Evolutionary conservation across 2,888 invertebrate genomes (phyloP).

Genomic region (Dorcus hopei): DNA sequence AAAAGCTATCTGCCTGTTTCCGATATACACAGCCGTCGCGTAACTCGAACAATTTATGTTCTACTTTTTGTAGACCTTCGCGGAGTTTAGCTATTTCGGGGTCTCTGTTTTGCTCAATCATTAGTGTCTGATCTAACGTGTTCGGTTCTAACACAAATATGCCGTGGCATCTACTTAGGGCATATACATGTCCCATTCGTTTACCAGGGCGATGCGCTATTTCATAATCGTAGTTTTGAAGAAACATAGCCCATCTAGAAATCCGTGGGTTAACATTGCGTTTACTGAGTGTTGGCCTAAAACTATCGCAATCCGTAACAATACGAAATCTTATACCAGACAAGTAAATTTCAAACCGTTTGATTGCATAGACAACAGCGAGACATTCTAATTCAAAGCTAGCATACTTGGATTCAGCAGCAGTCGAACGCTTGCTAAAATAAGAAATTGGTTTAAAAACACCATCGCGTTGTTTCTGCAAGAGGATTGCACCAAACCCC

Average conservation of each 20-base stretch:
- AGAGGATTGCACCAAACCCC: conserved; percentile 36
- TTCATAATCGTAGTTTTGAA: conserved; percentile 33
- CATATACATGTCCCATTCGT: conserved; percentile 9
- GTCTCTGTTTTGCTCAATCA: conserved; percentile 7
- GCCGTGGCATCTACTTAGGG: conserved; percentile 4
- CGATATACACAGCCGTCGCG: conserved; percentile 13
- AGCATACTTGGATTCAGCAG: conserved; percentile 31
- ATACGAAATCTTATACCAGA: conserved; percentile 31
- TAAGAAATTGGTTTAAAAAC: conserved; percentile 36
- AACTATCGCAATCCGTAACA: conserved; percentile 31
- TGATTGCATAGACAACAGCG: conserved; percentile 30
- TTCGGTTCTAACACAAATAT: conserved; percentile 5
- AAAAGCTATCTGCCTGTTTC: conserved; percentile 4
- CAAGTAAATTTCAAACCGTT: conserved; percentile 32
- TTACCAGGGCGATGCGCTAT: conserved; percentile 29
- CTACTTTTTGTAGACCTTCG: background rate
- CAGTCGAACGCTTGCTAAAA: conserved; percentile 35
- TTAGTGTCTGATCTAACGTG: conserved; percentile 2
- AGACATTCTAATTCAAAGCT: conserved; percentile 3
- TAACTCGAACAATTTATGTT: conserved; percentile 8
- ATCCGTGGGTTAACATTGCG: conserved; percentile 31
- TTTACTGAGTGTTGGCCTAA: conserved; percentile 29
- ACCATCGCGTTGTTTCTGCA: conserved; percentile 33
- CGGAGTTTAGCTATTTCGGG: background rate
- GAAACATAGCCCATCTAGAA: conserved; percentile 29